Percentiles rank a stretch among this genome's conserved stretches.
Conservation (phyloP, 2,797 vertebrate species). For the Channallabes apus region DNA sequence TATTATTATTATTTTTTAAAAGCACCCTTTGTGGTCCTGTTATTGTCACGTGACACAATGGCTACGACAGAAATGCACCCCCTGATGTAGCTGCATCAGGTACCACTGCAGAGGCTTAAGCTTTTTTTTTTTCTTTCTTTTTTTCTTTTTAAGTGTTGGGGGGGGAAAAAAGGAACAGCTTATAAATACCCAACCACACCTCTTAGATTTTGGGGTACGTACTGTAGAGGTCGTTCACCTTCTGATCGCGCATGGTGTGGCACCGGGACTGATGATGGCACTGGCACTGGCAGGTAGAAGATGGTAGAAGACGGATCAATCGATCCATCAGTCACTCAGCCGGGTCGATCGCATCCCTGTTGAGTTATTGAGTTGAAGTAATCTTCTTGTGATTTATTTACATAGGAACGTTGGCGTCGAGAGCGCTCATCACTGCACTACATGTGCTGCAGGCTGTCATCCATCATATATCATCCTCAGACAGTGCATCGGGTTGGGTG, state of each 20-base stretch:
- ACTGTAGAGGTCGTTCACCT: background rate
- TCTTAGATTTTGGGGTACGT: background rate
- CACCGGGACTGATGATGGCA: background rate
- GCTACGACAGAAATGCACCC: slow-evolving; percentile 1
- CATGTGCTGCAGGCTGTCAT: background rate
- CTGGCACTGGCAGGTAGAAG: background rate
- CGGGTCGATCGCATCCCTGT: background rate
- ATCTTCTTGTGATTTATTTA: slow-evolving; percentile 5
- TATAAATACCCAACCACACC: background rate
- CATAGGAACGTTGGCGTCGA: background rate
- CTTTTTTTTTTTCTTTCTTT: background rate
- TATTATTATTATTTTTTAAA: too few species aligned
- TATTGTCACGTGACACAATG: background rate
- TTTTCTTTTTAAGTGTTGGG: background rate
- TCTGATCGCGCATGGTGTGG: background rate
- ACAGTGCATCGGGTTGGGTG: background rate
- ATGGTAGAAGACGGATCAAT: background rate
- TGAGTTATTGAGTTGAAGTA: slow-evolving; percentile 20
- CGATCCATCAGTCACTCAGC: background rate
- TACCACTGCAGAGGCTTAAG: slow-evolving; percentile 36
- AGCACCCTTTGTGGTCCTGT: background rate
- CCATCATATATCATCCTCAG: background rate
- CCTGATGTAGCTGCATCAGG: slow-evolving; percentile 36
- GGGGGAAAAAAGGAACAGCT: background rate
- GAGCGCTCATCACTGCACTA: background rate